A percentile compares a stretch with the other conserved stretches of the same genome.
Evolutionary conservation across 1,140 invertebrate genomes (phyloP).

Genomic region (Aphelinus certus): DNA sequence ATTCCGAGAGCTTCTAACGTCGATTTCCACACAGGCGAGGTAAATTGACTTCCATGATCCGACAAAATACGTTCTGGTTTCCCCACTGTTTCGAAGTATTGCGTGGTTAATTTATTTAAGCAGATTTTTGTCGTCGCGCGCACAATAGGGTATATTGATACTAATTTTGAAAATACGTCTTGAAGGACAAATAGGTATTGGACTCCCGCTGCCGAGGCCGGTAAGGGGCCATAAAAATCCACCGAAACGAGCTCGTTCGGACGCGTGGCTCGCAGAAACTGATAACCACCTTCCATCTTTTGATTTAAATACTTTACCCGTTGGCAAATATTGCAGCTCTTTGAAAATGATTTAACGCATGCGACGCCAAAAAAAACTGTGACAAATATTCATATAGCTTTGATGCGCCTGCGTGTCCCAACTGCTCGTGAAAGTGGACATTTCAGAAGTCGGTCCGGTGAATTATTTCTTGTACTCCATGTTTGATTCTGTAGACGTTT

Average conservation of each 20-base stretch:
- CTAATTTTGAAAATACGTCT: constrained; percentile 14
- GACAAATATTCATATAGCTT: constrained; percentile 33
- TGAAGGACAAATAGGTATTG: constrained; percentile 23
- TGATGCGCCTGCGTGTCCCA: constrained; percentile 35
- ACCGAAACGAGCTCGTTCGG: constrained; percentile 8
- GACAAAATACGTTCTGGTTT: not conserved
- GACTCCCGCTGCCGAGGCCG: constrained; percentile 1
- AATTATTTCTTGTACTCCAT: too few relatives aligned
- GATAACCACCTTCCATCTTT: constrained; percentile 2
- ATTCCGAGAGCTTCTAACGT: not conserved
- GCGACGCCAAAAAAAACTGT: constrained; percentile 38
- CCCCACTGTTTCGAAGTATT: constrained; percentile 17
- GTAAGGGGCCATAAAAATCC: constrained; percentile 31
- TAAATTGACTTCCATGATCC: constrained; percentile 51
- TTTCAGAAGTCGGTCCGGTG: too few relatives aligned
- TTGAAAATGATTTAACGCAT: constrained; percentile 34
- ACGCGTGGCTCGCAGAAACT: not conserved
- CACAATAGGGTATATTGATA: constrained; percentile 24
- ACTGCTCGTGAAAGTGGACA: constrained; percentile 16
- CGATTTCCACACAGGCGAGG: constrained; percentile 24
- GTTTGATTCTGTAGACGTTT: too few relatives aligned
- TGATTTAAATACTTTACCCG: constrained; percentile 37
- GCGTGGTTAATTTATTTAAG: not conserved
- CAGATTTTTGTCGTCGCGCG: not conserved
- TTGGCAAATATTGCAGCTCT: constrained; percentile 40